phyloP scores from a whole-genome alignment of 2,797 vertebrate species.

The Chloroceryle amazona region DNA sequence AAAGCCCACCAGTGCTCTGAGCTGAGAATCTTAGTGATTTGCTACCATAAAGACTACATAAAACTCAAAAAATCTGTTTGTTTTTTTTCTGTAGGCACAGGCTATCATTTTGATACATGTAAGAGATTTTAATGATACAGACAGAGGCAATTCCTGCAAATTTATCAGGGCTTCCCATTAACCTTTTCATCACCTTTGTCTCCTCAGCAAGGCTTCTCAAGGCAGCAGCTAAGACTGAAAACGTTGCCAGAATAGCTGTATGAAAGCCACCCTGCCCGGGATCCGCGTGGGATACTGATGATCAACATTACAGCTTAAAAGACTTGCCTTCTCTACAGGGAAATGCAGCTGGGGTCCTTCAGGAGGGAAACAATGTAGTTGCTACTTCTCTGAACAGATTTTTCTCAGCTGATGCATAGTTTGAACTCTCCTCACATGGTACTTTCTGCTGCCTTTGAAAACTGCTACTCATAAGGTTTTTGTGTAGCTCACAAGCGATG shows the following conservation, averaged over 20 bases:
- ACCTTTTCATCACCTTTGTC: neutral
- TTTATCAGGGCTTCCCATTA: slow-evolving; percentile 1
- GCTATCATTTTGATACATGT: neutral
- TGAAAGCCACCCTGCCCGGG: neutral
- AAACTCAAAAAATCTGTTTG: neutral
- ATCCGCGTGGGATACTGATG: neutral
- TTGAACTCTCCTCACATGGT: neutral
- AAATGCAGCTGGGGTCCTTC: neutral
- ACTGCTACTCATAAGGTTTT: neutral
- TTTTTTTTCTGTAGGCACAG: neutral
- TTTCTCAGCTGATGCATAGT: neutral
- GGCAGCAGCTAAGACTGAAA: neutral
- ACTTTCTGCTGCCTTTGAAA: neutral
- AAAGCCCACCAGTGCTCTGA: neutral
- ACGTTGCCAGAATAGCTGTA: neutral
- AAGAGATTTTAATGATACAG: neutral
- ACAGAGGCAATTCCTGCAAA: neutral
- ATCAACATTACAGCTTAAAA: neutral
- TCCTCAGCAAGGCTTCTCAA: neutral
- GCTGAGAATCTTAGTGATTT: neutral
- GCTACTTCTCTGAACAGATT: neutral
- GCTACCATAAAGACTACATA: neutral
- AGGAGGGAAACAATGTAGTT: neutral
- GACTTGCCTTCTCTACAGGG: neutral
- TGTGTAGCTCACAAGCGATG: neutral